Conservation (phyloP, 2,797 vertebrate species). For the Coracias cyanogaster region DNA sequence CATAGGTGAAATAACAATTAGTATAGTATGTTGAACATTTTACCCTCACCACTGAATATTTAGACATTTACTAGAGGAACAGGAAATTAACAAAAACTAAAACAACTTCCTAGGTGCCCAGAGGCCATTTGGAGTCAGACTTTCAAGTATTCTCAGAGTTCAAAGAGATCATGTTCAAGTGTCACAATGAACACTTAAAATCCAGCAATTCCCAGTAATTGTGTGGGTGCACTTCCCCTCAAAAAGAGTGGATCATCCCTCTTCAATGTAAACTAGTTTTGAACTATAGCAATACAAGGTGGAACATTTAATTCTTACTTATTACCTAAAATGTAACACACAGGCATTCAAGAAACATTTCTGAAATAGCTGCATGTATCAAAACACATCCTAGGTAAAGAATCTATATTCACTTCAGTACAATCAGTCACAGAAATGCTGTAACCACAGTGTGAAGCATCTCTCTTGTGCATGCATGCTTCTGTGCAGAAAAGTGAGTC, state of each 20-base stretch:
- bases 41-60: not conserved
- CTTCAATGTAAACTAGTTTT: not conserved
- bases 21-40: not conserved
- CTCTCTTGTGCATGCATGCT: fast-evolving
- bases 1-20: not conserved
- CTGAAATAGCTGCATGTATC: not conserved
- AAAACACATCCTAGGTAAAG: not conserved
- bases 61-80: fast-evolving
- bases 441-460: not conserved
- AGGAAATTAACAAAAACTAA: not conserved
- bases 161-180: not conserved
- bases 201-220: not conserved
- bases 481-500: not conserved
- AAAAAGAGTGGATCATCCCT: not conserved
- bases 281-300: not conserved
- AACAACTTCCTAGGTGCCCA: not conserved
- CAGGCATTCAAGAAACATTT: not conserved
- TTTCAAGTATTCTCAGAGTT: not conserved
- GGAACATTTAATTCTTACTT: not conserved
- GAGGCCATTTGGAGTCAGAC: not conserved
- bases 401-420: not conserved
- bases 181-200: not conserved
- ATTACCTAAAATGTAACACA: not conserved
- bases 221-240: not conserved
- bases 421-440: not conserved